Base-by-base conservation (phyloP, 2,888 invertebrate species). In the Metallyticus violacea region DNA sequence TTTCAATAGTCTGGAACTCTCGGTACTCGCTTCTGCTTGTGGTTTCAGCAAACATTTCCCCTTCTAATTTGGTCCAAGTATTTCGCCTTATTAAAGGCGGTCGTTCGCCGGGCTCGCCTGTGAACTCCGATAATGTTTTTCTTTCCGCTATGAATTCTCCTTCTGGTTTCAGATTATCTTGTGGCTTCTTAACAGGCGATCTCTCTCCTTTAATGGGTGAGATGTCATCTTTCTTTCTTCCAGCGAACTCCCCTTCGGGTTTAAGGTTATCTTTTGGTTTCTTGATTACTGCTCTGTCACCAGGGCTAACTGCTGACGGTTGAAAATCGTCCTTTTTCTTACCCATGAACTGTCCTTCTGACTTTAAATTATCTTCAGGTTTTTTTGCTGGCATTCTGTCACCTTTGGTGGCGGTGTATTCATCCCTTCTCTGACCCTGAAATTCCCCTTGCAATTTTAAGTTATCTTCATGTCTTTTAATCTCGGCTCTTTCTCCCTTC, bases 51-150 rank as follows among this genome's bases (percentile, higher is more conserved):
- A 91, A 93, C 91, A 96, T 94, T 86, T 96, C 96, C 40, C 96
- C 96, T 91, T 96, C 96, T 80, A 96, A 92, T 91, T 96, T 96
- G 0, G 96, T 96, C 93, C 95, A 96, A 1, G 96, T 96, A 90
- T 96, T 96, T 85, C 96, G 93, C 89, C 96, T 93, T 82, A 95
- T 94, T 87, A 94, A 94, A 90, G 92, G 93, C 79, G 95, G 93
- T 89, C 95, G 92, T 91, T 95, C 95, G 6, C 93, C 93, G 88
- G 94, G 93, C 91, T 94, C 94, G n/a, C 95, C 94, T 88, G 95
- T 95, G 91, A 94, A 96, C 90, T 95, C 95, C 88, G 93, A 92
- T 89, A 95, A 94, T 85, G 94, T 93, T 85, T 96, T 96, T 87
- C 96, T 96, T 87, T 94, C 93, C 91, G 95, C 96, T 96, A 91